Conservation (phyloP, 2,113 vertebrate species). For the Castor canadensis region DNA sequence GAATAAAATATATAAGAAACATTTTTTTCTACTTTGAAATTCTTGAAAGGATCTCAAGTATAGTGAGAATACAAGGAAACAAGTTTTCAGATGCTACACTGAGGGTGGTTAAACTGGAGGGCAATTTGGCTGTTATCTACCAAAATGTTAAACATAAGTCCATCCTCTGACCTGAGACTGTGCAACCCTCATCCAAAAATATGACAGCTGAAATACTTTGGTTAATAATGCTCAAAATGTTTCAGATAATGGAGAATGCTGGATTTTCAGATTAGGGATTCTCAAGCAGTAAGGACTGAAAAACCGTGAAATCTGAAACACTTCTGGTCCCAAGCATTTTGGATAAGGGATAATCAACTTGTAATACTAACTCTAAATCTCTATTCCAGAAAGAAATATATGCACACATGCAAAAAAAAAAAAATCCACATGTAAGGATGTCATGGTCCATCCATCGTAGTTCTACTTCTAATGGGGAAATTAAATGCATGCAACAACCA, state of each 20-base stretch:
- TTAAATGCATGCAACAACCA: background rate
- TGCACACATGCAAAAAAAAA: background rate
- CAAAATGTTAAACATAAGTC: background rate
- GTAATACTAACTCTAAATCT: background rate
- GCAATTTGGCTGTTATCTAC: background rate
- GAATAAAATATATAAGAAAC: background rate
- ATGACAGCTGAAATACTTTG: background rate
- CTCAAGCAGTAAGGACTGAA: background rate
- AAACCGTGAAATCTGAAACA: background rate
- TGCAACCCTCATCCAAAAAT: background rate
- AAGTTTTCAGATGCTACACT: background rate
- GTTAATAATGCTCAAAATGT: background rate
- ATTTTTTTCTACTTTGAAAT: background rate
- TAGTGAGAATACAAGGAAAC: background rate
- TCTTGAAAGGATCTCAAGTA: background rate
- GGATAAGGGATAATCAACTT: background rate
- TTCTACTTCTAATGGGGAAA: background rate
- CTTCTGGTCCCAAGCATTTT: background rate
- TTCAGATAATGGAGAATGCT: background rate
- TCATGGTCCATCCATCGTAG: background rate
- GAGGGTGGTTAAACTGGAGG: background rate
- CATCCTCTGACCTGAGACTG: background rate
- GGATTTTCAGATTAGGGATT: background rate
- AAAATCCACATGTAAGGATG: background rate
- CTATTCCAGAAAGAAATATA: slow-evolving; percentile 19